Percentiles rank a stretch among this genome's conserved stretches.
Conservation (phyloP, 2,113 vertebrate genomes). For the Sus scrofa region DNA sequence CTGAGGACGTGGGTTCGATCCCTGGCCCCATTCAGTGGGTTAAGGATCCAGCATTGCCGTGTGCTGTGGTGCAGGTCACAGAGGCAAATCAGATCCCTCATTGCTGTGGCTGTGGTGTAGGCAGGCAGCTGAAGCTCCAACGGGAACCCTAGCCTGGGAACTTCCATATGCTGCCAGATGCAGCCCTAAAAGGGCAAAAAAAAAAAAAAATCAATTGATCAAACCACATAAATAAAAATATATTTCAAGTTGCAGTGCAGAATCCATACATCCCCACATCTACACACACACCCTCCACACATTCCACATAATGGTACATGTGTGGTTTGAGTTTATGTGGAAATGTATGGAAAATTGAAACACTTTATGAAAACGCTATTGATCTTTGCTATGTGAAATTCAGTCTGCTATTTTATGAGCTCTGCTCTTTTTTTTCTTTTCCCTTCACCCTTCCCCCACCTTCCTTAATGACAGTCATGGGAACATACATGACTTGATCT, state of each 20-base stretch:
- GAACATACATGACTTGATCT: not conserved
- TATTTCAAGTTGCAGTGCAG: not conserved
- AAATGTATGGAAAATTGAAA: not conserved
- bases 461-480: not conserved
- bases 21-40: too few species aligned
- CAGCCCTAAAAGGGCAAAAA: too few species aligned
- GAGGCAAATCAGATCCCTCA: too few species aligned
- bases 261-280: too few species aligned
- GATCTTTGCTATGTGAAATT: not conserved
- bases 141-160: too few species aligned
- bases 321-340: not conserved
- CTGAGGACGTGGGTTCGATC: too few species aligned
- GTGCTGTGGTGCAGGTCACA: too few species aligned
- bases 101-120: too few species aligned
- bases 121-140: too few species aligned
- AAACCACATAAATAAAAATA: not conserved
- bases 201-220: too few species aligned
- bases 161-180: too few species aligned
- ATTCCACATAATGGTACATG: not conserved
- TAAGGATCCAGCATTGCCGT: too few species aligned
- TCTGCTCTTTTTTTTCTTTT: not conserved
- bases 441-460: not conserved
- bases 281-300: not conserved
- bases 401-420: not conserved
- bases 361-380: conserved; percentile 1